These are phyloP conservation scores for Pitta sordida DNA, from an alignment of 2,113 vertebrate genomes.

Conservation along the genomic window DNA sequence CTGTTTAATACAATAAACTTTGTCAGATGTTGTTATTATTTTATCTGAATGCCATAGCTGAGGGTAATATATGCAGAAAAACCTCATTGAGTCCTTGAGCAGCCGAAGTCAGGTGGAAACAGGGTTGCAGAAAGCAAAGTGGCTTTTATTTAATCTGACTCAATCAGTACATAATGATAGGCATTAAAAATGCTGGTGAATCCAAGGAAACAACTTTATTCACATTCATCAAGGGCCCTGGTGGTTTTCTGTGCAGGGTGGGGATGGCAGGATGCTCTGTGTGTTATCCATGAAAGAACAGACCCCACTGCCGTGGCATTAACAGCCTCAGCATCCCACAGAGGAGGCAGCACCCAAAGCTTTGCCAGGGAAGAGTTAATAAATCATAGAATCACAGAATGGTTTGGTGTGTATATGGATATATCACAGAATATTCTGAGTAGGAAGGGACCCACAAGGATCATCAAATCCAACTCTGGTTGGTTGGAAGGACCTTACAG, in stretches of 20 bases:
- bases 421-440: too few relatives aligned
- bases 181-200: not conserved
- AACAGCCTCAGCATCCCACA: not conserved
- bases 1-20: slow-evolving; percentile 57
- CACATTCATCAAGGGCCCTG: not conserved
- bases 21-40: slow-evolving; percentile 56
- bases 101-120: not conserved
- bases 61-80: not conserved
- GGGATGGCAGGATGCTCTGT: not conserved
- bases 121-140: not conserved
- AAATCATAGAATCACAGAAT: not conserved
- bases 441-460: too few relatives aligned
- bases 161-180: not conserved
- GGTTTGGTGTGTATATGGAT: too few relatives aligned
- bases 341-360: not conserved
- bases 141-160: slow-evolving; percentile 55
- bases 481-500: not conserved
- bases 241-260: not conserved
- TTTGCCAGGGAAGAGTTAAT: not conserved
- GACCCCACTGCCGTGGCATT: rapidly evolving
- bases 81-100: not conserved
- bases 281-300: rapidly evolving
- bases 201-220: not conserved
- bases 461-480: too few relatives aligned
- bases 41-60: not conserved